These are phyloP conservation scores for Holotrichia oblita DNA, from an alignment of 1,140 invertebrate species.

Conservation along the genomic window DNA sequence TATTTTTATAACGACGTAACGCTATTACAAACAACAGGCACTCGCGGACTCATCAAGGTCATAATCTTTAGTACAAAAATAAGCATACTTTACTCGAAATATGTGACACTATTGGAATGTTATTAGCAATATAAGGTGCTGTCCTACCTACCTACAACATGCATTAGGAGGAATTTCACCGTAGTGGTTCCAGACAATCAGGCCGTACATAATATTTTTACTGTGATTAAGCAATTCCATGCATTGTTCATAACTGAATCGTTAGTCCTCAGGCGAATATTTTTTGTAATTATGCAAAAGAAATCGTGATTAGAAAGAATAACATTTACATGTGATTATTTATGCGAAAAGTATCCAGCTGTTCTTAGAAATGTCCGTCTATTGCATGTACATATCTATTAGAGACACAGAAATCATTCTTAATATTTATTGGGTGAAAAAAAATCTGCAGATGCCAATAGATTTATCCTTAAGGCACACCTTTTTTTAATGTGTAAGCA, in stretches of 20 bases:
- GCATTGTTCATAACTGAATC: neutral
- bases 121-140: neutral
- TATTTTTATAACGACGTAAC: too few species aligned
- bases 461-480: too few species aligned
- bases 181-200: neutral
- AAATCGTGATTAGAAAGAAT: neutral
- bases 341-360: too few species aligned
- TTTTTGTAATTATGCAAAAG: conserved; percentile 10
- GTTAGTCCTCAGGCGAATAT: neutral
- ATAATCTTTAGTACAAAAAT: neutral
- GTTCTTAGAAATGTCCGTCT: too few species aligned
- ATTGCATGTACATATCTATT: too few species aligned
- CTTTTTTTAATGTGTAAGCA: too few species aligned
- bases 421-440: too few species aligned
- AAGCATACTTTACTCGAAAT: neutral
- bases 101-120: conserved; percentile 11
- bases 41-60: neutral
- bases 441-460: too few species aligned
- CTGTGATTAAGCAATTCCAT: neutral
- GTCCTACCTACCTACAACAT: neutral
- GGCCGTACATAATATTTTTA: neutral
- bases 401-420: too few species aligned
- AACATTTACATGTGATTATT: neutral
- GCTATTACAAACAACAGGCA: too few species aligned
- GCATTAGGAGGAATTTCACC: neutral